These are phyloP conservation scores for Sebastes vulpes DNA, from an alignment of 2,797 vertebrate genomes.

Conservation along the genomic window DNA sequence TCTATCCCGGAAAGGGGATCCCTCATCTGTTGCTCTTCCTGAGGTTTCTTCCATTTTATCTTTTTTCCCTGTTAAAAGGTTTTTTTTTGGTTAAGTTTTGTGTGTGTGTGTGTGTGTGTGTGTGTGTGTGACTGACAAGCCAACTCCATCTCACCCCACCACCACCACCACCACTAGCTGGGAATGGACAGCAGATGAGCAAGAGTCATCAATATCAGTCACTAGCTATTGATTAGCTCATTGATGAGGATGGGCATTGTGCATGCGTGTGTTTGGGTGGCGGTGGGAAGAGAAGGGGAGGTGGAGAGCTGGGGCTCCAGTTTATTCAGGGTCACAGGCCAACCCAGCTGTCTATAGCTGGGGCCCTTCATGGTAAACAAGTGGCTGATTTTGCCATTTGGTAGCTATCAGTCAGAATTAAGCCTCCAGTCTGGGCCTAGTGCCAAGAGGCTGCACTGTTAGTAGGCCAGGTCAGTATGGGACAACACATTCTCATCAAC, in stretches of 20 bases:
- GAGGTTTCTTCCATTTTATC: too few relatives aligned
- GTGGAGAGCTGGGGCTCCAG: slow-evolving; percentile 39
- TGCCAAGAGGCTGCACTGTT: slow-evolving; percentile 32
- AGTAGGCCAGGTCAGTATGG: slow-evolving; percentile 29
- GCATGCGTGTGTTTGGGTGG: slow-evolving; percentile 20
- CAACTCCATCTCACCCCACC: slow-evolving; percentile 1
- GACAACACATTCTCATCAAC: not conserved
- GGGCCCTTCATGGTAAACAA: slow-evolving; percentile 74
- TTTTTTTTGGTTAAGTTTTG: too few relatives aligned
- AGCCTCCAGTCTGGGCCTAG: slow-evolving; percentile 29
- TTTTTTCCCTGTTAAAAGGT: too few relatives aligned
- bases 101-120: not conserved
- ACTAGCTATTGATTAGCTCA: slow-evolving; percentile 77
- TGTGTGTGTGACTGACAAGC: not conserved
- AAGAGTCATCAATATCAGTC: slow-evolving; percentile 79
- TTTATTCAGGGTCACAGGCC: slow-evolving; percentile 79
- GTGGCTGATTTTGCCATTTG: slow-evolving; percentile 68
- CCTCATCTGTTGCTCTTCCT: too few relatives aligned
- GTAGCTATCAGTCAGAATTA: slow-evolving; percentile 77
- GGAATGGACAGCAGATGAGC: slow-evolving; percentile 56
- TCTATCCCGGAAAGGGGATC: too few relatives aligned
- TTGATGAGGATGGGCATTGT: slow-evolving; percentile 74
- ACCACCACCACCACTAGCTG: slow-evolving; percentile 26
- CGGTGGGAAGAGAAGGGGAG: slow-evolving; percentile 34
- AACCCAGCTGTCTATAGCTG: slow-evolving; percentile 70